A percentile compares a stretch with the other conserved stretches of the same genome.
phyloP scores from a whole-genome alignment of 2,888 invertebrate genomes.

The Leptura quadrifasciata region DNA sequence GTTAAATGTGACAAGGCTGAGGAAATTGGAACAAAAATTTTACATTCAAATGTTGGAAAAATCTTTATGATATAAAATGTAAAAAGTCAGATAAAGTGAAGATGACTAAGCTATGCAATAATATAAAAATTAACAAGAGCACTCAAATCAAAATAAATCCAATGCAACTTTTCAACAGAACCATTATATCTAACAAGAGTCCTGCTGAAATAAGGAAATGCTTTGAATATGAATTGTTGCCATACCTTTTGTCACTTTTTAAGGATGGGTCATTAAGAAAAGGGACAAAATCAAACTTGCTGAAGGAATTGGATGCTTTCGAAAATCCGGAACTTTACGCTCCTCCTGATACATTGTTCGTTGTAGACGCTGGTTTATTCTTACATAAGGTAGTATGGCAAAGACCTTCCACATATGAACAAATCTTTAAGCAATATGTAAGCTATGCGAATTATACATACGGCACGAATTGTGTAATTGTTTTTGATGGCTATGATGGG shows the following conservation, averaged over 20 bases:
- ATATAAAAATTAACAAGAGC: slow-evolving; percentile 1
- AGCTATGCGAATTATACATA: not conserved
- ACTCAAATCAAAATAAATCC: not conserved
- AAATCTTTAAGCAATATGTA: not conserved
- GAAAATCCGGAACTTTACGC: not conserved
- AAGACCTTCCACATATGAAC: slow-evolving; percentile 1
- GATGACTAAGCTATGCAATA: not conserved
- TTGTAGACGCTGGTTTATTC: not conserved
- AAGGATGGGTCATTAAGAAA: not conserved
- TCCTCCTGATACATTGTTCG: not conserved
- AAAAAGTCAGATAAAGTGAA: slow-evolving; percentile 1
- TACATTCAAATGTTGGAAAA: not conserved
- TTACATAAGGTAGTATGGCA: not conserved
- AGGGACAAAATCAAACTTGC: not conserved
- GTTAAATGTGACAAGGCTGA: slow-evolving; percentile 17
- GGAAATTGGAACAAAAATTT: not conserved
- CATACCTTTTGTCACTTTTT: not conserved
- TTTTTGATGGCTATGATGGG: not conserved
- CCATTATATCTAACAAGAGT: too few species aligned
- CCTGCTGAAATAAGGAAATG: not conserved
- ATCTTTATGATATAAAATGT: not conserved
- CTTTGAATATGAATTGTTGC: not conserved
- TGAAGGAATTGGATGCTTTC: not conserved
- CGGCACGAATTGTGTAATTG: not conserved
- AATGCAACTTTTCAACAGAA: not conserved